Evolutionary conservation across 1,140 invertebrate genomes (phyloP).

Genomic region (Dreissena polymorpha): DNA sequence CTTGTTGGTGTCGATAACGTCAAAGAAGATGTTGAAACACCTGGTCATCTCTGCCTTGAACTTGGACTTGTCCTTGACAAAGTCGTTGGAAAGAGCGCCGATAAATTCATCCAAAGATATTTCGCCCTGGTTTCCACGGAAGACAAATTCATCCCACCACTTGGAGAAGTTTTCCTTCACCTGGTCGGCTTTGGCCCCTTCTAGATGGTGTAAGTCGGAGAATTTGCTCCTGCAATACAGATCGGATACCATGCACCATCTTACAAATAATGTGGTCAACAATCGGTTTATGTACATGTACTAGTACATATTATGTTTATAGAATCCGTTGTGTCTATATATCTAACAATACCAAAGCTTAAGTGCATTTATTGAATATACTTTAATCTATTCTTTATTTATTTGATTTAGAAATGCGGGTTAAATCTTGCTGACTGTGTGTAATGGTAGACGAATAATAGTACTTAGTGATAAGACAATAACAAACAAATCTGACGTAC

Average conservation of each 20-base stretch:
- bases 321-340: too few species aligned
- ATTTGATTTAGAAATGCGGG: too few species aligned
- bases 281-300: too few species aligned
- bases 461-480: too few species aligned
- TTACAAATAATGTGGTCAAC: too few species aligned
- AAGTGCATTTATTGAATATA: too few species aligned
- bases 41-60: conserved; percentile 43
- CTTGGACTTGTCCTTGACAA: conserved; percentile 42
- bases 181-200: conserved; percentile 49
- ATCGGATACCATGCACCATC: neutral
- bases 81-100: conserved; percentile 12
- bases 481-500: too few species aligned
- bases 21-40: conserved; percentile 61
- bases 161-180: conserved; percentile 30
- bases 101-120: conserved; percentile 53
- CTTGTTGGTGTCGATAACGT: conserved; percentile 64
- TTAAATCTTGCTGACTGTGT: too few species aligned
- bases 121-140: conserved; percentile 35
- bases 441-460: too few species aligned
- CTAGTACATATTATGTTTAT: too few species aligned
- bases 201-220: conserved; percentile 52
- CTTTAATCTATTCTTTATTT: too few species aligned
- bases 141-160: conserved; percentile 50
- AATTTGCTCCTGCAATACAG: conserved; percentile 53
- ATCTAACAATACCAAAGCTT: too few species aligned